Percentiles rank a stretch among this genome's conserved stretches.
These are phyloP conservation scores for Agonum fuliginosum DNA, from an alignment of 2,888 invertebrate species.

Conservation along the genomic window DNA sequence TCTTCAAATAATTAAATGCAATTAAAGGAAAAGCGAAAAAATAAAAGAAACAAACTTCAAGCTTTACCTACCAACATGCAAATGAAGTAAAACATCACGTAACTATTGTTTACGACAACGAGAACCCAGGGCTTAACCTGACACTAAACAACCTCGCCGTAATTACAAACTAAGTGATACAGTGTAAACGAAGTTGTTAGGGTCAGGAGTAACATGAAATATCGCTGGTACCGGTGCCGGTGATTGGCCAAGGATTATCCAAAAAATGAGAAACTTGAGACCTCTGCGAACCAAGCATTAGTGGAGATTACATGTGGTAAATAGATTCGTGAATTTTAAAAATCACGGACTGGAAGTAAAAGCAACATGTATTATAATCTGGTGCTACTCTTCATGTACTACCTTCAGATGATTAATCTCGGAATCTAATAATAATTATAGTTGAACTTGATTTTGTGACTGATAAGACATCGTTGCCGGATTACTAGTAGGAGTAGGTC, in stretches of 20 bases:
- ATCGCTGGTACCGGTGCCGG: not conserved
- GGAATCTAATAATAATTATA: no score
- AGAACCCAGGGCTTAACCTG: constrained; percentile 4
- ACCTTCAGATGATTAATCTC: no score
- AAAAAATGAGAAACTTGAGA: constrained; percentile 32
- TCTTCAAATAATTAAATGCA: no score
- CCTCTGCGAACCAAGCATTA: not conserved
- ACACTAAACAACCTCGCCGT: constrained; percentile 22
- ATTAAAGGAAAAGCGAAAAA: no score
- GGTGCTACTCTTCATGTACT: not conserved
- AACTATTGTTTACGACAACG: constrained; percentile 20
- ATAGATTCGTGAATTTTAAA: constrained; percentile 34
- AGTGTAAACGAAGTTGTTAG: constrained; percentile 20
- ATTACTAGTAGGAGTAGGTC: no score
- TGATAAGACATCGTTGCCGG: no score
- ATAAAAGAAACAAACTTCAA: not conserved
- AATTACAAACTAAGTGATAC: constrained; percentile 47
- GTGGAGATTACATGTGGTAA: constrained; percentile 39
- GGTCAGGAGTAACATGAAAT: constrained; percentile 34
- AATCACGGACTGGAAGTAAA: not conserved
- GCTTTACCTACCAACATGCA: not conserved
- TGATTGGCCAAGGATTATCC: not conserved
- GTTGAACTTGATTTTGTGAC: no score
- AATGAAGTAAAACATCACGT: constrained; percentile 35
- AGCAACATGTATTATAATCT: not conserved